Evolutionary conservation across 2,797 vertebrate genomes (phyloP), one percentile per base, ranked within the genome.

Genomic region (Gymnopithys bicolor): DNA sequence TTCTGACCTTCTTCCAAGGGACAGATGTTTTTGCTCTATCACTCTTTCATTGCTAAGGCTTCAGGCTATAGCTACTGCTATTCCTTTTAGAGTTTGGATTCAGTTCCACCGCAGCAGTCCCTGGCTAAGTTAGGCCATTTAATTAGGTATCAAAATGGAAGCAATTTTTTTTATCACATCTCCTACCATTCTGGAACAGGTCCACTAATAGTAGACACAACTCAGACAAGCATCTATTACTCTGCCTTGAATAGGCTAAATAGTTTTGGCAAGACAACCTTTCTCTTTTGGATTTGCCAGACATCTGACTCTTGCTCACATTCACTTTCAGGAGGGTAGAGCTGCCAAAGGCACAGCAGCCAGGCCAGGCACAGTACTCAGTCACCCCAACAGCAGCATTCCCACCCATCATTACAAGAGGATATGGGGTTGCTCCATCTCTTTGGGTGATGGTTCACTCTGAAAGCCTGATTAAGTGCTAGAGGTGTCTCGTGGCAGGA

Each of bases 101-200:
- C 83, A 33, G 76, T 62, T 91, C 66, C 83, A 48, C 63, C 0
- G 84, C 87, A 92, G 87, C 2, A 1, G 83, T 81, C 59, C 45
- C 89, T 91, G 92, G 79, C 84, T 94, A 83, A 90, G 80, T 64
- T 75, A 81, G 73, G 41, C 58, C 60, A 45, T 76, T 94, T 96
- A 93, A 95, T 97, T 93, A 96, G 91, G 81, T 94, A 86, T 82
- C 93, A 90, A 93, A 95, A 84, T 53, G 80, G 59, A 94, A 89
- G 48, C 14, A 6, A 30, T 45, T 24, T 68, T 84, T 93, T 90
- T 85, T 4, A 81, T 93, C 89, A 56, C 74, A 32, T 93, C 69
- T 91, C 90, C 78, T 81, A 87, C 87, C 67, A 46, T 59, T 89
- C 90, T 96, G 95, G 94, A 96, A 86, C 52, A 73, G 8, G 10